These are phyloP conservation scores for Erannis defoliaria DNA, from an alignment of 2,888 invertebrate genomes.

Conservation along the genomic window DNA sequence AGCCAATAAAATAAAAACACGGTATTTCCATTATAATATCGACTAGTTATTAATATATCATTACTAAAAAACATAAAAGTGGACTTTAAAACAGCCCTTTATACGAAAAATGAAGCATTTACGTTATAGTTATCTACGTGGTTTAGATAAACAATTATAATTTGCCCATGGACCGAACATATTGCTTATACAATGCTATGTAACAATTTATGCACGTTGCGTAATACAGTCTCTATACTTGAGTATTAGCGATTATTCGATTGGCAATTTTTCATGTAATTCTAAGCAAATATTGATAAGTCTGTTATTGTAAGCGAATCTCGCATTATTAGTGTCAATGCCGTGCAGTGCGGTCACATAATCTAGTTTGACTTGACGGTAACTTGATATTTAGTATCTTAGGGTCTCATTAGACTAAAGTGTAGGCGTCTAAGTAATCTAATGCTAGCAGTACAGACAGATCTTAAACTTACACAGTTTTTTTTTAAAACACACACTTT, in stretches of 20 bases:
- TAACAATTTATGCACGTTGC: conserved; percentile 9
- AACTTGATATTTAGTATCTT: conserved; percentile 61
- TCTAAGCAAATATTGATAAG: conserved; percentile 34
- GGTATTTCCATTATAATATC: no score
- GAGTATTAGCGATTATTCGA: conserved; percentile 25
- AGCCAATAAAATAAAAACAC: no score
- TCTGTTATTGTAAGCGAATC: conserved; percentile 42
- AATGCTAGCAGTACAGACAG: no score
- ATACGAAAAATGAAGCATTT: no score
- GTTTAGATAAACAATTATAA: no score
- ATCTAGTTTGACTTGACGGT: conserved; percentile 67
- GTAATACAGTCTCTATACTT: conserved; percentile 3
- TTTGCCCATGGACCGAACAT: background rate
- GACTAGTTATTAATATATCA: no score
- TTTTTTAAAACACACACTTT: no score
- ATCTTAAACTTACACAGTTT: no score
- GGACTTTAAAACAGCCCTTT: no score
- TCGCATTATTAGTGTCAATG: conserved; percentile 78
- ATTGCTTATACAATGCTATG: background rate
- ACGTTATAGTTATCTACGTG: no score
- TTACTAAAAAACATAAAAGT: no score
- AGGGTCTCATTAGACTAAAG: conserved; percentile 14
- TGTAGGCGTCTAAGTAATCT: background rate
- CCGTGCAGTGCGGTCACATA: conserved; percentile 73
- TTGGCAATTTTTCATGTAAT: conserved; percentile 31